These are phyloP conservation scores for Xiphophorus couchianus DNA, from an alignment of 2,113 vertebrate genomes.

Conservation along the genomic window DNA sequence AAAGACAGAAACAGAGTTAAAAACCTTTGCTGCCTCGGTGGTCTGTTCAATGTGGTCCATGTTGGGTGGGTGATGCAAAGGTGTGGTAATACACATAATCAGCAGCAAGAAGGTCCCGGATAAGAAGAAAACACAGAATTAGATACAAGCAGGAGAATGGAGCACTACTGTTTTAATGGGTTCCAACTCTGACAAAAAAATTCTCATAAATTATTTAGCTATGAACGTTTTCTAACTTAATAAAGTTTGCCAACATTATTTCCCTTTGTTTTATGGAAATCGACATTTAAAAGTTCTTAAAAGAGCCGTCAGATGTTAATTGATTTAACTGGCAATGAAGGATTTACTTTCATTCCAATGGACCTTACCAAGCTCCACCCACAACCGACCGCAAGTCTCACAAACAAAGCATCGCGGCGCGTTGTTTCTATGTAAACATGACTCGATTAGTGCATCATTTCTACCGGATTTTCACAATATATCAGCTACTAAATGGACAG, in stretches of 20 bases:
- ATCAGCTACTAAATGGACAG: too few relatives aligned
- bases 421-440: too few relatives aligned
- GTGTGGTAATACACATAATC: slow-evolving; percentile 52
- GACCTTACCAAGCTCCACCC: too few relatives aligned
- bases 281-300: neutral
- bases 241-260: neutral
- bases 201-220: too few relatives aligned
- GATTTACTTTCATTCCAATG: neutral
- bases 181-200: neutral
- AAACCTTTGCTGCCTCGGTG: slow-evolving; percentile 30
- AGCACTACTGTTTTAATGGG: neutral
- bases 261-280: neutral
- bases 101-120: slow-evolving; percentile 43
- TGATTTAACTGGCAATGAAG: slow-evolving; percentile 15
- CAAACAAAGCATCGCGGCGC: too few relatives aligned
- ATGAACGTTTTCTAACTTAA: too few relatives aligned
- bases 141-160: slow-evolving; percentile 26
- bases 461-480: too few relatives aligned
- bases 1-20: slow-evolving; percentile 68
- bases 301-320: neutral
- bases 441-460: too few relatives aligned
- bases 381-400: too few relatives aligned
- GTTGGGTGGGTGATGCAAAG: slow-evolving; percentile 50
- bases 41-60: slow-evolving; percentile 35
- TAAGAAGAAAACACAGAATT: slow-evolving; percentile 15